Evolutionary conservation across 1,140 invertebrate genomes (phyloP).

Genomic region (Musca domestica): DNA sequence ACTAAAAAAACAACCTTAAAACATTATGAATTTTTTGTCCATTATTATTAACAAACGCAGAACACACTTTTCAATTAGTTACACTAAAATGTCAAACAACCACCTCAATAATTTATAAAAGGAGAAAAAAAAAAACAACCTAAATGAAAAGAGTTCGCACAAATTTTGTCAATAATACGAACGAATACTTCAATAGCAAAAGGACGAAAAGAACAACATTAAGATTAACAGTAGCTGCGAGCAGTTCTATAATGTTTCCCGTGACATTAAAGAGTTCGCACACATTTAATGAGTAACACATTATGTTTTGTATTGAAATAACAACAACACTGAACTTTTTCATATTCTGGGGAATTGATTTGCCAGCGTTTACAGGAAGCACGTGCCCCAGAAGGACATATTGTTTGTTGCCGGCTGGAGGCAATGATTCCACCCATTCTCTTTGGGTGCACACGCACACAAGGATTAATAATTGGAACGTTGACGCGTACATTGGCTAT

Average conservation of each 20-base stretch:
- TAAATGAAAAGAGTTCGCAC: not conserved
- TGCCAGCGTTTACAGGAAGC: not conserved
- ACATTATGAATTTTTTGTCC: not conserved
- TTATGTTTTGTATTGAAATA: slow-evolving; percentile 5
- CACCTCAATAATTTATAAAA: slow-evolving; percentile 5
- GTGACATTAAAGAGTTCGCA: slow-evolving; percentile 16
- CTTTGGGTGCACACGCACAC: not conserved
- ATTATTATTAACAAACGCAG: slow-evolving; percentile 12
- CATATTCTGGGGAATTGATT: not conserved
- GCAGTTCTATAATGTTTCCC: slow-evolving; percentile 3
- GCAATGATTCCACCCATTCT: not conserved
- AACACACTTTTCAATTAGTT: slow-evolving; percentile 18
- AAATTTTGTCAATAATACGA: too few relatives aligned
- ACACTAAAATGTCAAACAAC: slow-evolving; percentile 19
- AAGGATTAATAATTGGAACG: slow-evolving; percentile 16
- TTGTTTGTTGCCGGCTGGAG: not conserved
- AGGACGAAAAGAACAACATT: too few relatives aligned
- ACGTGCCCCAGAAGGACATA: slow-evolving; percentile 24
- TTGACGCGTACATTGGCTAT: slow-evolving; percentile 18
- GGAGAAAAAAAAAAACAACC: too few relatives aligned
- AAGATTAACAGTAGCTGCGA: too few relatives aligned
- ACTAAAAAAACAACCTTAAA: not conserved
- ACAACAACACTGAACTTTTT: not conserved
- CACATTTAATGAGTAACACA: slow-evolving; percentile 15
- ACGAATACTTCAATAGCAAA: too few relatives aligned